These are phyloP conservation scores for Pterocles orientalis DNA, from an alignment of 2,113 vertebrate genomes.

Conservation along the genomic window DNA sequence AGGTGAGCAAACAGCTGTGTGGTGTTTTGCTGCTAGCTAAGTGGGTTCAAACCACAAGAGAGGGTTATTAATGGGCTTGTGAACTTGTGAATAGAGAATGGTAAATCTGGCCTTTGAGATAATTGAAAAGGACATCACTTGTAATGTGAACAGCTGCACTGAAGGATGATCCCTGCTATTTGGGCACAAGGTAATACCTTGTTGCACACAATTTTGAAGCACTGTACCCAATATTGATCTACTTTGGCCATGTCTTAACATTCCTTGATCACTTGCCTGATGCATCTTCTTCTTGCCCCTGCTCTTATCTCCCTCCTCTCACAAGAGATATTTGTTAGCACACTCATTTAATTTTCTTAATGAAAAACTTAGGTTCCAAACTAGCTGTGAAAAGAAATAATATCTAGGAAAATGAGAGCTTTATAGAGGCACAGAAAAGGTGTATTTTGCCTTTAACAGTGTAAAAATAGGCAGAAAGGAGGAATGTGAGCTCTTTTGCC, in stretches of 20 bases:
- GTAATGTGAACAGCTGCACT: neutral
- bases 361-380: neutral
- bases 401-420: neutral
- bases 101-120: constrained; percentile 40
- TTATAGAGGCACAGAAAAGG: neutral
- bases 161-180: neutral
- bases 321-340: neutral
- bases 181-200: neutral
- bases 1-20: no score
- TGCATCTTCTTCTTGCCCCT: neutral
- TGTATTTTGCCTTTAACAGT: neutral
- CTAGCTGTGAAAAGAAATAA: neutral
- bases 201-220: neutral
- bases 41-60: no score
- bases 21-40: no score
- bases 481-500: neutral
- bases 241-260: neutral
- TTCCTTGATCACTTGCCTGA: neutral
- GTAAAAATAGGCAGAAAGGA: neutral
- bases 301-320: neutral
- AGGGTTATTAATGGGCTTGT: neutral
- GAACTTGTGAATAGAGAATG: constrained; percentile 35
- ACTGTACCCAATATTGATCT: neutral
- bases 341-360: neutral
- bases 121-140: constrained; percentile 62